These are phyloP conservation scores for Pangasius sanitwongsei DNA, from an alignment of 2,797 vertebrate species.

Conservation along the genomic window DNA sequence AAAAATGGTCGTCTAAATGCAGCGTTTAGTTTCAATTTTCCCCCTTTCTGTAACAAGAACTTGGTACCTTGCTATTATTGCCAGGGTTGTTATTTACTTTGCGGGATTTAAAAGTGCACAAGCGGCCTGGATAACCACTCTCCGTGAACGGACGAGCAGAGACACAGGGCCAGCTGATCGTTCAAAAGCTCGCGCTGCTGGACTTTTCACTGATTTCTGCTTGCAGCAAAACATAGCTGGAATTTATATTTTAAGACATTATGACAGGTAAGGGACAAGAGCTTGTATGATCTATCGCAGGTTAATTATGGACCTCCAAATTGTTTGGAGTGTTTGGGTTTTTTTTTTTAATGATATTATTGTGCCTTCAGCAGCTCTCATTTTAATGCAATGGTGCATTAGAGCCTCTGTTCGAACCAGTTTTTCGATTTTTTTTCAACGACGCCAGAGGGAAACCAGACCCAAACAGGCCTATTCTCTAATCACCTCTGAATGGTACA, in stretches of 20 bases:
- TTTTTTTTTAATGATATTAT: not conserved
- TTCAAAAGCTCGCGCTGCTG: conserved; percentile 29
- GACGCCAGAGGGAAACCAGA: conserved; percentile 84
- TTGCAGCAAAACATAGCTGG: conserved; percentile 24
- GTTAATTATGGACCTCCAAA: not conserved
- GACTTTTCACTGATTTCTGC: conserved; percentile 22
- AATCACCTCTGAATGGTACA: conserved; percentile 76
- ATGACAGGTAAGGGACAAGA: conserved; percentile 55
- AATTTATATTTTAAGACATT: conserved; percentile 14
- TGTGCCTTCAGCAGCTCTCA: not conserved
- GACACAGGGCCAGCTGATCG: conserved; percentile 65
- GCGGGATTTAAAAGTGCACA: conserved; percentile 96
- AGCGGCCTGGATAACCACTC: conserved; percentile 91
- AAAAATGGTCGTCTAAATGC: conserved; percentile 99
- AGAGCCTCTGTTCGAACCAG: not conserved
- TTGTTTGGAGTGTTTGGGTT: too few relatives aligned
- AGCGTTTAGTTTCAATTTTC: conserved; percentile 99
- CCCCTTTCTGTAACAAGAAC: conserved; percentile 97
- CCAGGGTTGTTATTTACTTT: conserved; percentile 99
- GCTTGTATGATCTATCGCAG: conserved; percentile 57
- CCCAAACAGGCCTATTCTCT: conserved; percentile 73
- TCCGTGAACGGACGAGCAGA: conserved; percentile 85
- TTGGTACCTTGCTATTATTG: conserved; percentile 99
- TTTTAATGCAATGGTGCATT: conserved; percentile 7
- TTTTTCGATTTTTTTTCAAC: conserved; percentile 68